These are phyloP conservation scores for Lineus longissimus DNA, from an alignment of 1,140 invertebrate genomes.

Conservation along the genomic window DNA sequence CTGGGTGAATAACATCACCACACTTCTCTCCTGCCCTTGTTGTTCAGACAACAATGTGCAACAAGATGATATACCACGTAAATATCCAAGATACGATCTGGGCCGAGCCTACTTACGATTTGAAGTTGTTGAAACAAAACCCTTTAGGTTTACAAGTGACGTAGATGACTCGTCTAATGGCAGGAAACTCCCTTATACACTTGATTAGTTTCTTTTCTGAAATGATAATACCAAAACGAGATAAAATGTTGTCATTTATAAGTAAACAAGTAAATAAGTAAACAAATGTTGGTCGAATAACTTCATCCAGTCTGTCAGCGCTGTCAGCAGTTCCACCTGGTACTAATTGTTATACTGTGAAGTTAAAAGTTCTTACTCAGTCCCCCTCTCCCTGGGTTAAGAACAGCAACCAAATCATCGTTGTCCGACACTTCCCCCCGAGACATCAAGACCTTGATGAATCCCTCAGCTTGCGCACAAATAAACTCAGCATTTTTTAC, in stretches of 20 bases:
- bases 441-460: conserved; percentile 59
- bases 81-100: too few species aligned
- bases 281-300: too few species aligned
- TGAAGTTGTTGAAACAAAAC: neutral
- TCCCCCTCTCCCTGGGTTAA: conserved; percentile 90
- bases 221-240: too few species aligned
- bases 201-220: conserved; percentile 70
- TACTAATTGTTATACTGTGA: too few species aligned
- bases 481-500: conserved; percentile 80
- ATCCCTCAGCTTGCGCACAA: conserved; percentile 81
- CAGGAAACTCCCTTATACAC: conserved; percentile 67
- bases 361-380: conserved; percentile 64
- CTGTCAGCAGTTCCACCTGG: too few species aligned
- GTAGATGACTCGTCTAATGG: conserved; percentile 76
- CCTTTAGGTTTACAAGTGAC: conserved; percentile 77
- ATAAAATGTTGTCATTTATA: too few species aligned
- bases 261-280: too few species aligned
- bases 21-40: too few species aligned
- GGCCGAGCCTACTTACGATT: neutral
- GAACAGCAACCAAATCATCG: conserved; percentile 71
- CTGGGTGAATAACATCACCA: too few species aligned
- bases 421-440: conserved; percentile 58
- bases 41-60: too few species aligned
- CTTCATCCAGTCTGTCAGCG: too few species aligned
- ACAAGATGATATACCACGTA: too few species aligned